Conservation (phyloP, 2,113 vertebrate species). For the Malurus elegans region DNA sequence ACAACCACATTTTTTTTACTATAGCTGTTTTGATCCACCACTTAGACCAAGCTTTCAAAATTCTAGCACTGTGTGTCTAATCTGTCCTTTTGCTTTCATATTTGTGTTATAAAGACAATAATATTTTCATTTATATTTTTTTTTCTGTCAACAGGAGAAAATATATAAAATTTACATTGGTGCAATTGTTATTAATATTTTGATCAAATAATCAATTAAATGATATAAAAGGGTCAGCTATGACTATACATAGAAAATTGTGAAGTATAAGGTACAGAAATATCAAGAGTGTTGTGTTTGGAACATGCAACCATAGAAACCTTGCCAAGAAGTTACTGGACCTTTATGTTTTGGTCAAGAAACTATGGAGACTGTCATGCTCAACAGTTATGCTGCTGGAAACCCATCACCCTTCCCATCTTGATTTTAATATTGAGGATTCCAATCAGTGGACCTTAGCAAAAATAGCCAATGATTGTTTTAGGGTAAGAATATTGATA, state of each 20-base stretch:
- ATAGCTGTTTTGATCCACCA: background rate
- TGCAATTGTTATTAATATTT: background rate
- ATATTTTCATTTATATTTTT: background rate
- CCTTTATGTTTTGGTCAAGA: background rate
- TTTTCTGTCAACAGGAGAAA: background rate
- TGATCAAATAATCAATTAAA: background rate
- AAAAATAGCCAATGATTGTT: background rate
- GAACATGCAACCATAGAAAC: background rate
- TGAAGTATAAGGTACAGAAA: background rate
- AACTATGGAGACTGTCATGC: background rate
- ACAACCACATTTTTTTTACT: background rate
- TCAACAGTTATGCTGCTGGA: background rate
- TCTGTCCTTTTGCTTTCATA: background rate
- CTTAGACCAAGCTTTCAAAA: background rate
- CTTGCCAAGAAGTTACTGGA: background rate
- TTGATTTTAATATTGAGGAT: background rate
- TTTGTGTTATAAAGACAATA: background rate
- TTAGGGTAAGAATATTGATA: background rate
- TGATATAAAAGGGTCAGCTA: background rate
- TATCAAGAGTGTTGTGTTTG: background rate
- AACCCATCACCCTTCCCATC: background rate
- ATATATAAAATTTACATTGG: background rate
- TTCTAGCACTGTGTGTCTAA: background rate
- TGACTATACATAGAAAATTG: background rate
- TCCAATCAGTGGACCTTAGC: background rate